Percentiles rank a stretch among this genome's conserved stretches.
Evolutionary conservation across 1,140 invertebrate genomes (phyloP).

Genomic region (Leptinotarsa texana): DNA sequence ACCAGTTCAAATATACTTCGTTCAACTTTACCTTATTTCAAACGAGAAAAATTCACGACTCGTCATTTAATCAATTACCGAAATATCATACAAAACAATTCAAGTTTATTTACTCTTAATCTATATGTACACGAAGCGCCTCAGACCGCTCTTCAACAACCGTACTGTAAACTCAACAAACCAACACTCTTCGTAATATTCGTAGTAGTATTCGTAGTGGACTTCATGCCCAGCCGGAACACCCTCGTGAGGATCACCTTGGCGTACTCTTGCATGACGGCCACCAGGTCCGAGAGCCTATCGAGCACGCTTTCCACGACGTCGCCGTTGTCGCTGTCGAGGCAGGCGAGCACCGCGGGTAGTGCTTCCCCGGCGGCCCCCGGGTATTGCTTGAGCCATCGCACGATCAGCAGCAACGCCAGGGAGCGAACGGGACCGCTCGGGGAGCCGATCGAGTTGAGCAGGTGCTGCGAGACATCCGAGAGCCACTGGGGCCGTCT

Average conservation of each 20-base stretch:
- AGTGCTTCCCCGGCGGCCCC: slow-evolving; percentile 60
- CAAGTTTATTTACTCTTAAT: no score
- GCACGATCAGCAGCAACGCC: slow-evolving; percentile 59
- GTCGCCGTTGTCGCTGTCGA: slow-evolving; percentile 77
- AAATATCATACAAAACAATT: no score
- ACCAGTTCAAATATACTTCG: no score
- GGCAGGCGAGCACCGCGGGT: slow-evolving; percentile 76
- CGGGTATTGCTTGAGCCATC: slow-evolving; percentile 62
- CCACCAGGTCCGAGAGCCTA: slow-evolving; percentile 72
- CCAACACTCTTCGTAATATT: slow-evolving; percentile 79
- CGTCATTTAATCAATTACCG: no score
- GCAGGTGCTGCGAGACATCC: slow-evolving; percentile 66
- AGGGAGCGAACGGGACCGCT: slow-evolving; percentile 67
- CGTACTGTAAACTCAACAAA: slow-evolving; percentile 80
- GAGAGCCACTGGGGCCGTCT: slow-evolving; percentile 70
- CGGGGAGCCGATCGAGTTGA: slow-evolving; percentile 64
- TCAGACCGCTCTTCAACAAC: slow-evolving; percentile 61
- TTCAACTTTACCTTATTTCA: no score
- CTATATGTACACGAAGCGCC: no score
- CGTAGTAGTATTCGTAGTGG: slow-evolving; percentile 75
- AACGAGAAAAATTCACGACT: no score
- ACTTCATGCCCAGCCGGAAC: slow-evolving; percentile 80
- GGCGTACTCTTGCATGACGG: slow-evolving; percentile 72
- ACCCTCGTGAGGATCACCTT: slow-evolving; percentile 76
- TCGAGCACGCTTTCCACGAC: slow-evolving; percentile 79